A percentile compares a stretch with the other conserved stretches of the same genome.
Conservation (phyloP, 2,888 invertebrate genomes). For the Nesidiocoris tenuis region DNA sequence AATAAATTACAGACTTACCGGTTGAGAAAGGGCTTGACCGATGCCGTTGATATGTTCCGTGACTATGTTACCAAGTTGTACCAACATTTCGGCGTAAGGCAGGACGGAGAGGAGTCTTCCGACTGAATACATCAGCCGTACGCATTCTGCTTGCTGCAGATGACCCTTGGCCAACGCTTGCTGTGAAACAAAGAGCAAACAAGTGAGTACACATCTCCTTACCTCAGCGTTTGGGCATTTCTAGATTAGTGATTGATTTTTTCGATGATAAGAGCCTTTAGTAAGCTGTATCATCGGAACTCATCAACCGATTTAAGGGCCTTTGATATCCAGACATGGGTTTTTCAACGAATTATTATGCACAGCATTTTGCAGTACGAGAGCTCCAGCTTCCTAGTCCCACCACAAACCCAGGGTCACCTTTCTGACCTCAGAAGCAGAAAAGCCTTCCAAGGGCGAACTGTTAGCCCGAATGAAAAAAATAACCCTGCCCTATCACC, state of each 20-base stretch:
- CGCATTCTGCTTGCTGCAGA: constrained; percentile 66
- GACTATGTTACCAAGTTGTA: constrained; percentile 66
- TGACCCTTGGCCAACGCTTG: constrained; percentile 59
- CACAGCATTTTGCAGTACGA: no score
- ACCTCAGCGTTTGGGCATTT: background rate
- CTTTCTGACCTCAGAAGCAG: no score
- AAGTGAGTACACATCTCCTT: background rate
- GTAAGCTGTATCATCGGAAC: no score
- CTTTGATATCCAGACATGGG: no score
- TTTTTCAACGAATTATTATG: no score
- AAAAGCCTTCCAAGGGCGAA: no score
- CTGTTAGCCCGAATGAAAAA: no score
- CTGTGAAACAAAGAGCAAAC: constrained; percentile 1
- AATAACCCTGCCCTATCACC: no score
- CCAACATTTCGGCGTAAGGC: constrained; percentile 63
- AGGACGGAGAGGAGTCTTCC: constrained; percentile 71
- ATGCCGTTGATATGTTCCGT: constrained; percentile 34
- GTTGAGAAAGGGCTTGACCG: constrained; percentile 32
- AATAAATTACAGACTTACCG: constrained; percentile 23
- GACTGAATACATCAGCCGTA: constrained; percentile 73
- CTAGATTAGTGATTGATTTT: background rate
- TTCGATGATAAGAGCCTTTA: no score
- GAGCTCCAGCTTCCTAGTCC: no score
- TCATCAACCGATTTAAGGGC: no score
- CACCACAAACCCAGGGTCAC: no score